A percentile compares a stretch with the other conserved stretches of the same genome.
Conservation (phyloP, 2,797 vertebrate species). For the Hydrocynus forskahlii region DNA sequence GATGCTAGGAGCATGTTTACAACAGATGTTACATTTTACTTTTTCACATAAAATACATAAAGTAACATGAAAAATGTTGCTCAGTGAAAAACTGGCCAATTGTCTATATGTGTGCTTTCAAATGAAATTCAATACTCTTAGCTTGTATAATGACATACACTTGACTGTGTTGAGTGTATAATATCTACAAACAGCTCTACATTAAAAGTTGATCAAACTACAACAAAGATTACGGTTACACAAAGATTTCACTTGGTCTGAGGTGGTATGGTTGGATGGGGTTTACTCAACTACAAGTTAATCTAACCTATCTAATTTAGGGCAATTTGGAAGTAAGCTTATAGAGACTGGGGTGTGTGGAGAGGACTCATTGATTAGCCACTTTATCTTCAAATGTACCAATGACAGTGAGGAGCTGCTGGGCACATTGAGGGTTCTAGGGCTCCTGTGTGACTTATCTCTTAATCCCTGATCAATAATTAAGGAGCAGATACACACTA, state of each 20-base stretch:
- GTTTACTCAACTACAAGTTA: too few species aligned
- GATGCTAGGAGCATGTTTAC: too few species aligned
- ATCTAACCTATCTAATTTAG: too few species aligned
- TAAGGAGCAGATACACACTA: conserved; percentile 50
- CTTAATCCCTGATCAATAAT: conserved; percentile 44
- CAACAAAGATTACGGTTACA: not conserved
- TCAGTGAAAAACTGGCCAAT: too few species aligned
- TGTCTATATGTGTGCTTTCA: not conserved
- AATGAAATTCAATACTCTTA: not conserved
- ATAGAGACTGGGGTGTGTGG: not conserved
- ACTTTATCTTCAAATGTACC: conserved; percentile 6
- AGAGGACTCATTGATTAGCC: conserved; percentile 31
- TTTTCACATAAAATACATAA: too few species aligned
- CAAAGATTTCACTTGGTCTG: not conserved
- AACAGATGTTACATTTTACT: too few species aligned
- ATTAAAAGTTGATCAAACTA: not conserved
- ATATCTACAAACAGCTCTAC: not conserved
- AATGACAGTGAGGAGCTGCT: conserved; percentile 10
- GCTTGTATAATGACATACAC: not conserved
- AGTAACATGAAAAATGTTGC: too few species aligned
- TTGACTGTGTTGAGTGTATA: not conserved
- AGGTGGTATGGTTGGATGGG: too few species aligned
- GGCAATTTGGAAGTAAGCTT: not conserved
- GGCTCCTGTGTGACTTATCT: conserved; percentile 11
- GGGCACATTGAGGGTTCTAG: conserved; percentile 9